Evolutionary conservation across 2,113 vertebrate species (phyloP), one percentile per base, ranked within the genome.

Genomic region (Cyrtonyx montezumae): DNA sequence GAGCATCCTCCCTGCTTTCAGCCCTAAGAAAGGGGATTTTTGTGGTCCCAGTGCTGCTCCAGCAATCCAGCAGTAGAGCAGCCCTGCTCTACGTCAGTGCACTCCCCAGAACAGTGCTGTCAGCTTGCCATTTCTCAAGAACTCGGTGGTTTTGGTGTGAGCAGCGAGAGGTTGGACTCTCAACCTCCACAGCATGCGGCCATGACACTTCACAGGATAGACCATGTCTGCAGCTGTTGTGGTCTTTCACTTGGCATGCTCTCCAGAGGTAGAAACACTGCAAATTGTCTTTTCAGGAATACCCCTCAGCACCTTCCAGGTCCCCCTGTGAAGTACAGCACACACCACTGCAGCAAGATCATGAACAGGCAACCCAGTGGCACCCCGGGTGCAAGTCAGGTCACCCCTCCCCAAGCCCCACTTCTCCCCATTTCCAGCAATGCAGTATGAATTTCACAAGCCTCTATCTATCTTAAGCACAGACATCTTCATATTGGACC

Each of bases 401-500:
- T 45, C 37, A 34, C 53, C 8, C 20, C 30, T 43, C 37, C 22
- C 36, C 36, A 32, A 69, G 19, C 17, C 7, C 26, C 2, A 2
- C 20, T 88, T 66, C 51, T 81, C 74, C 46, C 45, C 6, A 0
- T 69, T 70, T 77, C 62, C 76, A 36, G 16, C 14, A 42, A 13
- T 3, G 20, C 22, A 14, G 14, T 55, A 26, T 34, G 77, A 3
- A 0, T 58, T 79, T 55, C 61, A 45, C 25, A 53, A 74, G 32
- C 2, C 0, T 30, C 0, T 76, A 23, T 32, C 32, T 74, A 8
- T 46, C 19, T 13, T 17, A 79, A 69, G 14, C 30, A 32, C 0
- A 0, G 53, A 30, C 37, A 49, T 40, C 30, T 84, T 51, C 51
- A 49, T 45, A 12, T 13, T 0, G 0, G 36, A 45, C 42, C 55